phyloP scores from a whole-genome alignment of 2,888 invertebrate species.

The Brassicogethes aeneus region DNA sequence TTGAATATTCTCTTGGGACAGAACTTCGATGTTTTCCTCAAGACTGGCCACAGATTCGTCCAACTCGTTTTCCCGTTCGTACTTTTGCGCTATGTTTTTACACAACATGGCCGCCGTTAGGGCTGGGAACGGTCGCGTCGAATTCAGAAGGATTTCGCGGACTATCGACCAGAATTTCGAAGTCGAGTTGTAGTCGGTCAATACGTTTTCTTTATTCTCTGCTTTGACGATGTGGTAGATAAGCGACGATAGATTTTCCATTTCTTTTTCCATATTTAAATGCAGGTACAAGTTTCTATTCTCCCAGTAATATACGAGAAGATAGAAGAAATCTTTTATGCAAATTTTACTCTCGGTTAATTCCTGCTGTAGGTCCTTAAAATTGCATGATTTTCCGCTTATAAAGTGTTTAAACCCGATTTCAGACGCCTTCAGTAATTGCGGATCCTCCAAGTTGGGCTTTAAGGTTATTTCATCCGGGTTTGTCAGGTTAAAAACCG shows the following conservation, averaged over 20 bases:
- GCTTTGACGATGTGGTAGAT: slow-evolving; percentile 57
- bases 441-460: slow-evolving; percentile 34
- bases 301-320: slow-evolving; percentile 65
- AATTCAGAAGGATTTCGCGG: slow-evolving; percentile 61
- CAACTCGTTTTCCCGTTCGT: slow-evolving; percentile 40
- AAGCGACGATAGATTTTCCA: slow-evolving; percentile 58
- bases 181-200: slow-evolving; percentile 57
- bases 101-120: slow-evolving; percentile 77
- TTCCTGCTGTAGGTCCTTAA: slow-evolving; percentile 23
- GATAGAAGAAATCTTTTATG: slow-evolving; percentile 58
- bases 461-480: slow-evolving; percentile 39
- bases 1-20: slow-evolving; percentile 76
- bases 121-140: slow-evolving; percentile 66
- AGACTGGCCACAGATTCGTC: slow-evolving; percentile 24
- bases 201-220: slow-evolving; percentile 48
- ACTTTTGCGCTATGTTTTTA: slow-evolving; percentile 57
- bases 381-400: slow-evolving; percentile 20
- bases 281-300: slow-evolving; percentile 47
- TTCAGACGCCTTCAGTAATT: slow-evolving; percentile 37
- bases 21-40: slow-evolving; percentile 44
- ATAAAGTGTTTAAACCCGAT: slow-evolving; percentile 33
- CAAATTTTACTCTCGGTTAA: slow-evolving; percentile 41
- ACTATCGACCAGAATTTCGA: slow-evolving; percentile 79
- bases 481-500: slow-evolving; percentile 42
- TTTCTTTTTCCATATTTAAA: slow-evolving; percentile 46